These are phyloP conservation scores for Etia nguti DNA, from an alignment of 2,113 vertebrate species.

Conservation along the genomic window DNA sequence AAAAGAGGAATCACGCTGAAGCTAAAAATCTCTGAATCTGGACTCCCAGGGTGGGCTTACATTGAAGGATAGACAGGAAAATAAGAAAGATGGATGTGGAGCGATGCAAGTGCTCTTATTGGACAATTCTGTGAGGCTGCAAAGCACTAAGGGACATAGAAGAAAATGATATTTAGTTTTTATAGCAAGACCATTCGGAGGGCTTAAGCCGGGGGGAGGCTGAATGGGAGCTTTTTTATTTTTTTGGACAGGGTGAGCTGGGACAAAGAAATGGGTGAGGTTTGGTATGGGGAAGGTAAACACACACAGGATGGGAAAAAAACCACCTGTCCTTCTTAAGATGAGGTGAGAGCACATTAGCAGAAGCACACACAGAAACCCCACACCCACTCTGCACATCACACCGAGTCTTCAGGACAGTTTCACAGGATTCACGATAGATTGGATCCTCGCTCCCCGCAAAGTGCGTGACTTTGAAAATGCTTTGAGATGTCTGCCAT, in stretches of 20 bases:
- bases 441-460: background rate
- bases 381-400: background rate
- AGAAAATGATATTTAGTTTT: slow-evolving; percentile 55
- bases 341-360: slow-evolving; percentile 12
- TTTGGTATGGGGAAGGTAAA: slow-evolving; percentile 13
- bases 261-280: background rate
- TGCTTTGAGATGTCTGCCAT: background rate
- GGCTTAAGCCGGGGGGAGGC: background rate
- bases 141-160: slow-evolving; percentile 13
- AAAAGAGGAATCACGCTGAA: slow-evolving; percentile 2
- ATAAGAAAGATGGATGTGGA: slow-evolving; percentile 32
- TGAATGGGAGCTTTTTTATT: background rate
- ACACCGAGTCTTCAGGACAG: background rate
- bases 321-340: slow-evolving; percentile 26
- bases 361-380: background rate
- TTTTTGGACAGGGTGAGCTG: background rate
- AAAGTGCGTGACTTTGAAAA: slow-evolving; percentile 9
- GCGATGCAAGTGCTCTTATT: slow-evolving; percentile 37
- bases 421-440: background rate
- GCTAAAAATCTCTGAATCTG: slow-evolving; percentile 24
- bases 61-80: slow-evolving; percentile 6
- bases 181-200: slow-evolving; percentile 15
- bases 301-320: slow-evolving; percentile 32
- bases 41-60: slow-evolving; percentile 31
- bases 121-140: slow-evolving; percentile 3